These are phyloP conservation scores for Drosophila sulfurigaster DNA, from an alignment of 1,140 invertebrate genomes.

Conservation along the genomic window DNA sequence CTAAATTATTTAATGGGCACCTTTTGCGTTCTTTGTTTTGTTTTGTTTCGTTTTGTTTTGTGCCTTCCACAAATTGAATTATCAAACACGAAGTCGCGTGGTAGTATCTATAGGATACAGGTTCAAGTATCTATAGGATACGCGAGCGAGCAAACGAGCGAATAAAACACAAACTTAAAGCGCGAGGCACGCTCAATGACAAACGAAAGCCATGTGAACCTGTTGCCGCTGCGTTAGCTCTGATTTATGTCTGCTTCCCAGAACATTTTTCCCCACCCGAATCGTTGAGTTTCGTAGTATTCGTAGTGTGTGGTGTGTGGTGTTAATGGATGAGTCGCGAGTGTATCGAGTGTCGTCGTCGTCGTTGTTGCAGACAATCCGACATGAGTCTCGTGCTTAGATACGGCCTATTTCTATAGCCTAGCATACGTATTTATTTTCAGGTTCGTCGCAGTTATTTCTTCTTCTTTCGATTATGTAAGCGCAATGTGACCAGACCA, in stretches of 20 bases:
- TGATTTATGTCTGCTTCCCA: conserved; percentile 69
- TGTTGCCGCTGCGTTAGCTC: conserved; percentile 68
- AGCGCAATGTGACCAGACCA: conserved; percentile 66
- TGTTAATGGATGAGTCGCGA: conserved; percentile 29
- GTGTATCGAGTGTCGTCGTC: conserved; percentile 34
- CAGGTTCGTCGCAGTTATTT: conserved; percentile 26
- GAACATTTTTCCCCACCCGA: conserved; percentile 33
- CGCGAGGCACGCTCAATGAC: conserved; percentile 69
- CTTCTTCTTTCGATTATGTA: conserved; percentile 53
- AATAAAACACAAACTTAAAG: conserved; percentile 28
- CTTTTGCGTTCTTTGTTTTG: conserved; percentile 31
- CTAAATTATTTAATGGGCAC: conserved; percentile 57
- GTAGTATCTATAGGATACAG: not conserved
- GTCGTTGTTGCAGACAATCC: conserved; percentile 50
- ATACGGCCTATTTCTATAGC: conserved; percentile 32
- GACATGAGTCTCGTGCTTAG: conserved; percentile 78
- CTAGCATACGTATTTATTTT: conserved; percentile 27
- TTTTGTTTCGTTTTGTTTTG: not conserved
- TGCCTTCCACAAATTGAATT: conserved; percentile 67
- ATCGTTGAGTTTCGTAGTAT: not conserved
- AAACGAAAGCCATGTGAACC: conserved; percentile 80
- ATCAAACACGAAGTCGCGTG: conserved; percentile 35
- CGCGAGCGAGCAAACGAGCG: not conserved
- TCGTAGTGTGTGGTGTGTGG: conserved; percentile 2
- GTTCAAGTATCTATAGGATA: conserved; percentile 17